Evolutionary conservation across 2,888 invertebrate species (phyloP), one percentile per base, ranked within the genome.

Genomic region (Tanypteryx hageni): DNA sequence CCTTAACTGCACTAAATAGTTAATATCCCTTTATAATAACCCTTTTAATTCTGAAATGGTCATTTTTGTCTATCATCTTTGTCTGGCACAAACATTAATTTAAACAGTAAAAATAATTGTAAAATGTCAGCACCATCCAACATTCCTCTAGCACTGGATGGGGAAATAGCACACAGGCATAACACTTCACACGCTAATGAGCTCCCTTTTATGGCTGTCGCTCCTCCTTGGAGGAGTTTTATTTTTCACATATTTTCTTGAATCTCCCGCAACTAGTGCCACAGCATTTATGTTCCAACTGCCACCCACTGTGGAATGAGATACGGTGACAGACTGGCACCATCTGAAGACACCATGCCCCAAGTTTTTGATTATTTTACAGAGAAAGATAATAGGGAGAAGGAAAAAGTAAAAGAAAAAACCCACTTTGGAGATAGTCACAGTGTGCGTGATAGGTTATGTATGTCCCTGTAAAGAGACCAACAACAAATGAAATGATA

Each of bases 111-210:
- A 89, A 64, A 89, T 89, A 89, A 89, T 68, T 89, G 89, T 89
- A 83, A 83, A 83, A 83, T 83, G 64, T 64, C 89, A 89, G 89
- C 89, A 89, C 89, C 89, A 56, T 89, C 64, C 89, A 44, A 89
- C 10, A 44, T 44, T 27, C 56, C 68, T 89, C 89, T 44, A 89
- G 89, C 89, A 89, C 89, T 89, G 89, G 89, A 68, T 89, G 64
- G 89, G 64, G 44, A 64, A 89, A 64, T 86, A 86, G 86, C 61
- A 86, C 89, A 68, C 89, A 44, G 64, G 64, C 27, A 64, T 64
- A 64, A 64, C 89, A 89, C 89, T 89, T 89, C n/a, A 44, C 89
- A 89, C 89, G 61, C 44, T 64, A 31, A 64, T 89, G 89, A 89
- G 27, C 89, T 89, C 56, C 44, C 57, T 56, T 16, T 83, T 57